These are phyloP conservation scores for Heterodera filipjevi DNA, from an alignment of 2,888 invertebrate genomes.

Conservation along the genomic window DNA sequence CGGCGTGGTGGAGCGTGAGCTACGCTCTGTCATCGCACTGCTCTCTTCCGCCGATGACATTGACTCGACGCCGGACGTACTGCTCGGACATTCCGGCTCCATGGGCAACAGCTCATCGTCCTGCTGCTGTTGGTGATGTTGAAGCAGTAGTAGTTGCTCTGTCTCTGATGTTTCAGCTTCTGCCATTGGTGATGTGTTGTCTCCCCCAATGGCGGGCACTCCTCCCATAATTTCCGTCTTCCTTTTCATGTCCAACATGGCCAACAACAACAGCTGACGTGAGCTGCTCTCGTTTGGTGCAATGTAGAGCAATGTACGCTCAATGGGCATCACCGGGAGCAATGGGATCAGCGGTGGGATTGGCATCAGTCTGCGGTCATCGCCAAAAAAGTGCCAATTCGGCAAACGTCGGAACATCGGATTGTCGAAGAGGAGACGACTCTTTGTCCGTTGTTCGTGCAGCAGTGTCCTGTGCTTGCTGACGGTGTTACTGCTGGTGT, in stretches of 20 bases:
- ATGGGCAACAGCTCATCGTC: slow-evolving; percentile 11
- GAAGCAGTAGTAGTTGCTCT: background rate
- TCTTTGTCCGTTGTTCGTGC: background rate
- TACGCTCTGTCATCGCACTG: background rate
- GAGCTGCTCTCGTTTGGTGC: slow-evolving; percentile 23
- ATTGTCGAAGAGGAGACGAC: slow-evolving; percentile 21
- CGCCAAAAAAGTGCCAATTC: slow-evolving; percentile 30
- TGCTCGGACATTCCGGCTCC: slow-evolving; percentile 19
- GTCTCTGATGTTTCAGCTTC: background rate
- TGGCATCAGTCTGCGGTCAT: slow-evolving; percentile 17
- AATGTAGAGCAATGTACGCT: slow-evolving; percentile 21
- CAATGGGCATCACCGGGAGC: slow-evolving; percentile 15
- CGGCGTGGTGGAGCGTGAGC: slow-evolving; percentile 15
- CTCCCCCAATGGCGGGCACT: slow-evolving; percentile 3
- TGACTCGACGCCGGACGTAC: slow-evolving; percentile 23
- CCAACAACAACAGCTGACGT: slow-evolving; percentile 17
- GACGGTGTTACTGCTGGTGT: background rate
- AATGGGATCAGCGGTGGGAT: slow-evolving; percentile 20
- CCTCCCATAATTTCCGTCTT: background rate
- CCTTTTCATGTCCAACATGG: slow-evolving; percentile 20
- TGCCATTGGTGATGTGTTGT: background rate
- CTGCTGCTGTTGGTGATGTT: background rate
- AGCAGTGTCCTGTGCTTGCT: background rate
- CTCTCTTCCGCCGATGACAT: slow-evolving; percentile 23
- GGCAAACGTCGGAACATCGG: slow-evolving; percentile 22